Base-by-base conservation (phyloP, 2,113 vertebrate genomes). In the Cynoglossus semilaevis region DNA sequence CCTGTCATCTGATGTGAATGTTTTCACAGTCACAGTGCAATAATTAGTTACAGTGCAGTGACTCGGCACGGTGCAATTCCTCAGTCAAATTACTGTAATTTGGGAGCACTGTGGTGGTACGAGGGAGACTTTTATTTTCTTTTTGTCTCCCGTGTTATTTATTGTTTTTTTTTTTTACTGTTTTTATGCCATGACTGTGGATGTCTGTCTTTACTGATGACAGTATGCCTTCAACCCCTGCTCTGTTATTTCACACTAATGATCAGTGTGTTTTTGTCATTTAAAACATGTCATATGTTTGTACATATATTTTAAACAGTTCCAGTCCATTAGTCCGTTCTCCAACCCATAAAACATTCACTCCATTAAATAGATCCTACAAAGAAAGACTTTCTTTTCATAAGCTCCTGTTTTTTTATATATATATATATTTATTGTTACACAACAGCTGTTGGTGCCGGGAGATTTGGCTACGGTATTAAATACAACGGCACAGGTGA, bases 101-200 rank as follows among this genome's bases (percentile, higher is more conserved):
- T 35, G 12, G 15, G 49, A 51, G 47, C 43, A 17, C 44, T 46
- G 49, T n/a, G 48, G 57, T 38, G 59, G 70, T 70, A 75, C 62
- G 8, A 42, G 52, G 18, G 18, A 51, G 72, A 51, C 35, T 66
- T 54, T 76, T 15, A 50, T 29, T 29, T 29, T n/a, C 19, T 51
- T 29, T 43, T 13, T 60, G 34, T 74, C 53, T 70, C 63, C 68
- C 69, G 60, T 81, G 58, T 86, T 85, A 82, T 85, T 83, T 85
- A 77, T 77, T 73, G 42, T 63, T 68, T 48, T 5, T 41, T 41
- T 8, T 38, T 12, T 10, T 11, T 37, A 8, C 10, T 64, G 68
- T 72, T 68, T 49, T 35, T 18, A 67, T 75, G 63, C 54, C 51
- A 57, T 76, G 57, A 47, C 67, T 67, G 70, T 29, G 5, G n/a